Evolutionary conservation across 2,797 vertebrate species (phyloP).

Genomic region (Typhlichthys subterraneus): DNA sequence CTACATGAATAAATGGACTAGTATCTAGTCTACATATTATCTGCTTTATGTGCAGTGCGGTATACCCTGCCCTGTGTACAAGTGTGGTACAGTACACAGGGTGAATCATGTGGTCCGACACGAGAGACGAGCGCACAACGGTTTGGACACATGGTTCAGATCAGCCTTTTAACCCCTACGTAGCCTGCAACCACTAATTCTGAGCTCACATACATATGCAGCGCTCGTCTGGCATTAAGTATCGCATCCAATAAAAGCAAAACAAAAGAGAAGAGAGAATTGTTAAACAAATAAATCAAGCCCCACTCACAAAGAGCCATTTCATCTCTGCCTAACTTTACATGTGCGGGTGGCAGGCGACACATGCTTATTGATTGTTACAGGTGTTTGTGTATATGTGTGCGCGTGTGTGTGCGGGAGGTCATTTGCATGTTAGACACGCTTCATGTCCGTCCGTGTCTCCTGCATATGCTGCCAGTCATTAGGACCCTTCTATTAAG

Average conservation of each 20-base stretch:
- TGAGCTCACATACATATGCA: slow-evolving; percentile 59
- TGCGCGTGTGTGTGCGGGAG: not conserved
- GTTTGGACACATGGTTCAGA: slow-evolving; percentile 64
- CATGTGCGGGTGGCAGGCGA: slow-evolving; percentile 34
- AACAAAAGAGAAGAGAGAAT: slow-evolving; percentile 7
- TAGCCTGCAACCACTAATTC: slow-evolving; percentile 70
- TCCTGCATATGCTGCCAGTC: slow-evolving; percentile 29
- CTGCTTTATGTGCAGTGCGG: slow-evolving; percentile 5
- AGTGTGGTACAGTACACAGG: slow-evolving; percentile 18
- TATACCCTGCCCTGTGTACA: no score
- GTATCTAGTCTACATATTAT: slow-evolving; percentile 10
- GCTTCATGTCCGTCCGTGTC: slow-evolving; percentile 16
- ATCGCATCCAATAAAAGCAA: slow-evolving; percentile 39
- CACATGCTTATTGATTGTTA: slow-evolving; percentile 17
- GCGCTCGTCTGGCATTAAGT: slow-evolving; percentile 46
- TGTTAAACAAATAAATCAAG: slow-evolving; percentile 42
- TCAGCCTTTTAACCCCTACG: slow-evolving; percentile 60
- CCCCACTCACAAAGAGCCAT: slow-evolving; percentile 31
- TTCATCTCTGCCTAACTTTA: slow-evolving; percentile 49
- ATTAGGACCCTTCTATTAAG: slow-evolving; percentile 41
- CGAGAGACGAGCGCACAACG: slow-evolving; percentile 61
- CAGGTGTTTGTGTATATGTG: slow-evolving; percentile 13
- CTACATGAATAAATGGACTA: slow-evolving; percentile 10
- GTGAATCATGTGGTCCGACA: slow-evolving; percentile 67
- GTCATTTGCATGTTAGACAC: not conserved